Base-by-base conservation (phyloP, 1,140 invertebrate species). In the Tetramorium alpestre region DNA sequence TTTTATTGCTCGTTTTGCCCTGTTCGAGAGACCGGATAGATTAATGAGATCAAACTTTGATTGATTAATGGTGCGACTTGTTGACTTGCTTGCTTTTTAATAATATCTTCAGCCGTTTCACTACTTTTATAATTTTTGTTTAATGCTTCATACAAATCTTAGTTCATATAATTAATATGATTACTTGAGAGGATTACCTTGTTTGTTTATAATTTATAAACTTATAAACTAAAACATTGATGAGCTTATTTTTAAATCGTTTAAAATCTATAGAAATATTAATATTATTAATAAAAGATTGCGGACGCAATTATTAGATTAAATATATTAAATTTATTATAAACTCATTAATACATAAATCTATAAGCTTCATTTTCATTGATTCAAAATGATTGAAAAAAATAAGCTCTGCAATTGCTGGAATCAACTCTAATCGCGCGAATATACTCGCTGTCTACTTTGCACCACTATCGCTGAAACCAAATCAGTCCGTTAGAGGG, bases 401-500 rank as follows among this genome's bases (percentile, higher is more conserved):
- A 51, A 67, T 51, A 5, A 38, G 18, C 0, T 65, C n/a, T 47
- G 1, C 8, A 47, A 65, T 67, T 69, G 33, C n/a, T 11, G 47
- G 8, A 67, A 69, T 69, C 16, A 33, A 56, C 5, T 25, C 2
- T 64, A 22, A n/a, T 70, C 38, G 16, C 65, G 16, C 49, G n/a
- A 25, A 38, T 51, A n/a, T 67, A 54, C 41, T 11, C 33, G 47
- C 22, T 7, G 33, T 56, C 11, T 38, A 82, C 1, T 28, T 73
- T 56, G 3, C 28, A 16, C 25, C 5, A 3, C n/a, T 54, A 78
- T 82, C 51, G 8, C 47, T 3, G 47, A 41, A 54, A 75, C 25
- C 7, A 75, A 41, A 41, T 76, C 72, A 60, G 11, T 8, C 5
- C n/a, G 47, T 28, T n/a, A 76, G 70, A 84, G 44, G 41, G 75